Evolutionary conservation across 2,888 invertebrate genomes (phyloP).

Genomic region (Agrochola lota): DNA sequence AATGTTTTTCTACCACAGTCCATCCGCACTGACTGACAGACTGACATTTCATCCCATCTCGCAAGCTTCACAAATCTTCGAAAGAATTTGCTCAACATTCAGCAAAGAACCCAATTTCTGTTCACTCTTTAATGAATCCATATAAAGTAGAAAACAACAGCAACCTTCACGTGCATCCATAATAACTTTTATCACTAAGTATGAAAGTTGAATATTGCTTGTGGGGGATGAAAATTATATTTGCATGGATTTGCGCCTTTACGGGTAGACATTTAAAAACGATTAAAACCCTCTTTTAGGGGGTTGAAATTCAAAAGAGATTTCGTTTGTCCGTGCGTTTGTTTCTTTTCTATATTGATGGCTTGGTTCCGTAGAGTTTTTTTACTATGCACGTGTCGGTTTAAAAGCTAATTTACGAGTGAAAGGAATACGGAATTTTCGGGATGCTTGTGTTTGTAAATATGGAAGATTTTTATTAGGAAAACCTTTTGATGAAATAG

Average conservation of each 20-base stretch:
- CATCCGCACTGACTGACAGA: conserved; percentile 40
- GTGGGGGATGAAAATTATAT: conserved; percentile 7
- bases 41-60: conserved; percentile 38
- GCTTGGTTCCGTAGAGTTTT: conserved; percentile 52
- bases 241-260: conserved; percentile 59
- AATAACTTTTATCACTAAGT: conserved; percentile 13
- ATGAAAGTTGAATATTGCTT: conserved; percentile 39
- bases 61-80: conserved; percentile 43
- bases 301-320: conserved; percentile 68
- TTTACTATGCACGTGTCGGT: conserved; percentile 42
- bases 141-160: conserved; percentile 54
- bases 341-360: conserved; percentile 54
- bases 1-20: conserved; percentile 26
- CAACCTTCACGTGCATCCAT: conserved; percentile 10
- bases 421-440: conserved; percentile 23
- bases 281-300: conserved; percentile 71
- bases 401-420: conserved; percentile 54
- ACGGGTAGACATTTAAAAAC: conserved; percentile 71
- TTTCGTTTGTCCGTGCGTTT: conserved; percentile 64
- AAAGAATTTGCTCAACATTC: conserved; percentile 49
- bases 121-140: conserved; percentile 61
- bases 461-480: neutral
- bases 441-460: neutral
- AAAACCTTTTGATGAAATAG: neutral
- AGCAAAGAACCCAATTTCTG: conserved; percentile 55